Evolutionary conservation across 2,113 vertebrate species (phyloP), one percentile per base, ranked within the genome.

Genomic region (Osmerus eperlanus): DNA sequence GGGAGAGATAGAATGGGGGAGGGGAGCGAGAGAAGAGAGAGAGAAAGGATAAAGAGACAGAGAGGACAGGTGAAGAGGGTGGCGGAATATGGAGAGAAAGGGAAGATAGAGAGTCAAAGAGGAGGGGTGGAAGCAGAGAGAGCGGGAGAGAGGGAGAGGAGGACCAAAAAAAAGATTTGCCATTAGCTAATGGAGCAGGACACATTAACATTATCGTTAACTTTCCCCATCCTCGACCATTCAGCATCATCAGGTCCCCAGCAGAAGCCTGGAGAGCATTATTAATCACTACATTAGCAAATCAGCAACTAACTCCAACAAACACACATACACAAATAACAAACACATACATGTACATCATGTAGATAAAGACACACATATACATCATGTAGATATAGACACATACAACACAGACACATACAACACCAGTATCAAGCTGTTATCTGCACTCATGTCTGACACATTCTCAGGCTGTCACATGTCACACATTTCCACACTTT

Each of bases 131-230:
- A 62, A 25, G 21, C 60, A 62, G 23, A 62, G 61, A 63, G 28
- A 72, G 62, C 23, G 23, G 19, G n/a, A 2, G 60, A 9, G 23
- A 19, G 11, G 7, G 25, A 15, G 23, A 25, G 13, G 15, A 14
- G 23, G 60, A 32, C 9, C 47, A n/a, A 66, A 14, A 53, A 25
- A 32, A 18, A 18, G 65, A 66, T 13, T 51, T 54, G 51, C 64
- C 71, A 83, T 88, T 77, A 86, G 74, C 47, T 73, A 73, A 80
- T 71, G 72, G 82, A 78, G 69, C 14, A 68, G 62, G 54, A 41
- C 36, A 41, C 36, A 41, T 41, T 9, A 6, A 9, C 36, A 11
- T 41, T 41, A 7, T 6, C 23, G 51, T 72, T 74, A 78, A 73
- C 63, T 67, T 74, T 78, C 56, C 77, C 82, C 65, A 64, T 21